phyloP scores from a whole-genome alignment of 2,888 invertebrate genomes.

The Thelaira solivaga region DNA sequence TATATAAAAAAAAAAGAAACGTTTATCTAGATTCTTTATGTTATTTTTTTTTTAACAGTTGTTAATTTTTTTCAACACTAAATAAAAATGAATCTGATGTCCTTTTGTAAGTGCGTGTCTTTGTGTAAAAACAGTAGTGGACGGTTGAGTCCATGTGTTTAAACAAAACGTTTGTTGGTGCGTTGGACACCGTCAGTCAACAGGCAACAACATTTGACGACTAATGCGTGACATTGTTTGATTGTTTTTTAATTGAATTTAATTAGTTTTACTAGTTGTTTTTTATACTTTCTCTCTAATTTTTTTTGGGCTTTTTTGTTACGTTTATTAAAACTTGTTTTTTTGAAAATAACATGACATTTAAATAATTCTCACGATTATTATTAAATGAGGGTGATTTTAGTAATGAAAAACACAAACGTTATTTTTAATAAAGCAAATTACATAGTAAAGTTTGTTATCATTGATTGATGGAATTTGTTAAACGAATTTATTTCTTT shows the following conservation, averaged over 20 bases:
- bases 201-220: slow-evolving; percentile 66
- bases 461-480: no score
- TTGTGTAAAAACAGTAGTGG: neutral
- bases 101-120: slow-evolving; percentile 37
- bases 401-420: neutral
- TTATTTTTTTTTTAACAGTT: slow-evolving; percentile 39
- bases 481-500: no score
- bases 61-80: slow-evolving; percentile 52
- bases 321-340: slow-evolving; percentile 60
- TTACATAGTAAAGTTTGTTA: no score
- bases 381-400: neutral
- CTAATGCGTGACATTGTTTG: slow-evolving; percentile 75
- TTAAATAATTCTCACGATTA: slow-evolving; percentile 55
- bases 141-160: no score
- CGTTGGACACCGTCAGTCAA: slow-evolving; percentile 61
- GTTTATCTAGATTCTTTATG: slow-evolving; percentile 37
- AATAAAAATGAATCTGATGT: slow-evolving; percentile 27
- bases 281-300: no score
- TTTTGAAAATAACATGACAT: slow-evolving; percentile 63
- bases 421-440: no score
- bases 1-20: slow-evolving; percentile 64
- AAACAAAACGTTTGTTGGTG: no score
- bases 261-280: slow-evolving; percentile 70
- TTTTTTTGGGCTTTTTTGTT: slow-evolving; percentile 2
- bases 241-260: slow-evolving; percentile 77